phyloP scores from a whole-genome alignment of 2,888 invertebrate species.

The Petrophora chlorosata region DNA sequence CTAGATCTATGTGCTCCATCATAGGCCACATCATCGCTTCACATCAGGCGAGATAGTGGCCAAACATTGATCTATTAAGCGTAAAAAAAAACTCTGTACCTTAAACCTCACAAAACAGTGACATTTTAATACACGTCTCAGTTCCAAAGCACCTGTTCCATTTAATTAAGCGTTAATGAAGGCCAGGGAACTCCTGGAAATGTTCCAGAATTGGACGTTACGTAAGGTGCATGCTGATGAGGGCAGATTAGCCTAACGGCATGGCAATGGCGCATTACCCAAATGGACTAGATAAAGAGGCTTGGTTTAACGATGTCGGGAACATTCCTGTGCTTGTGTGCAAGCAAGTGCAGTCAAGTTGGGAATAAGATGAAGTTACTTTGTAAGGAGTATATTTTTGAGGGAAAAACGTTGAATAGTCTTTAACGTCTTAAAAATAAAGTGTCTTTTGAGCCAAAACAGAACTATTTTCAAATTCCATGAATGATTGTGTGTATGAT shows the following conservation, averaged over 20 bases:
- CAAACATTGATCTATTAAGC: too few relatives aligned
- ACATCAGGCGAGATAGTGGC: too few relatives aligned
- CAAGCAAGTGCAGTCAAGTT: too few relatives aligned
- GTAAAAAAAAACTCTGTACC: background rate
- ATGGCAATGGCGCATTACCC: constrained; percentile 8
- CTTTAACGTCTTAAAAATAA: too few relatives aligned
- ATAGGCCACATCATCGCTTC: too few relatives aligned
- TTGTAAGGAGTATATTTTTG: too few relatives aligned
- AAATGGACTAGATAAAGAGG: constrained; percentile 10
- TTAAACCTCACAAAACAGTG: background rate
- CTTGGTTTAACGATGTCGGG: background rate
- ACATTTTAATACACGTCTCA: constrained; percentile 11
- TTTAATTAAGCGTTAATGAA: constrained; percentile 27
- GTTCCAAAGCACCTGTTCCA: constrained; percentile 18
- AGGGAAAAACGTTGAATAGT: too few relatives aligned
- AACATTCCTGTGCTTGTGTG: constrained; percentile 1
- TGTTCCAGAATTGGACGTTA: constrained; percentile 17
- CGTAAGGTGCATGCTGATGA: constrained; percentile 18
- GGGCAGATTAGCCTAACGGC: constrained; percentile 21
- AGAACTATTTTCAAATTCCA: too few relatives aligned
- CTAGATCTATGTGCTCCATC: too few relatives aligned
- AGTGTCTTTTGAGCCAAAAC: too few relatives aligned
- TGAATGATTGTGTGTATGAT: too few relatives aligned
- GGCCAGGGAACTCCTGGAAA: constrained; percentile 12
- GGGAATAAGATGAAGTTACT: background rate